Evolutionary conservation across 2,113 vertebrate genomes (phyloP).

Genomic region (Colistium nudipinnis): DNA sequence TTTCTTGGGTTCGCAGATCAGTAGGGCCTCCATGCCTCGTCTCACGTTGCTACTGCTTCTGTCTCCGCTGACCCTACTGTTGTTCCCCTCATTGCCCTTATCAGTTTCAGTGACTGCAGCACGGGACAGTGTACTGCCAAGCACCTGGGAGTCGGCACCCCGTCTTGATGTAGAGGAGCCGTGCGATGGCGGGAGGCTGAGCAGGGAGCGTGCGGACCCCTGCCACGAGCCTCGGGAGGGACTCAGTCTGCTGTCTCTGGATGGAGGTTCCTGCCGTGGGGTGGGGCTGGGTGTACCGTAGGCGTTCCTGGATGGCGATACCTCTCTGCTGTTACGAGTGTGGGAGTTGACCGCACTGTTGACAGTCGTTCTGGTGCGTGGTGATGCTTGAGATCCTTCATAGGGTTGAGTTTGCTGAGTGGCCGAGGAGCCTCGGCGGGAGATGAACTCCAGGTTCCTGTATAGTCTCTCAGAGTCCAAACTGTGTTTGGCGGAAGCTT

Average conservation of each 20-base stretch:
- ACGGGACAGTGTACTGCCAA: slow-evolving; percentile 31
- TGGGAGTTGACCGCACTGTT: slow-evolving; percentile 49
- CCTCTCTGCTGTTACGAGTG: slow-evolving; percentile 69
- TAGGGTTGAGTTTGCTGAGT: slow-evolving; percentile 50
- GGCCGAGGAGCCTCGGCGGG: slow-evolving; percentile 61
- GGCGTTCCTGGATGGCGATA: slow-evolving; percentile 66
- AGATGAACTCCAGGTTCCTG: slow-evolving; percentile 79
- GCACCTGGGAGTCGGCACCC: slow-evolving; percentile 31
- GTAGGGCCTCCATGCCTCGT: slow-evolving; percentile 69
- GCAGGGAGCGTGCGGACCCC: slow-evolving; percentile 66
- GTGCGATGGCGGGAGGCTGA: slow-evolving; percentile 56
- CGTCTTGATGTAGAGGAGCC: slow-evolving; percentile 58
- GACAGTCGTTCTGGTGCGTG: slow-evolving; percentile 41
- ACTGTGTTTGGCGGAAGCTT: slow-evolving; percentile 74
- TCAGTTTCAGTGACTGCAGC: slow-evolving; percentile 48
- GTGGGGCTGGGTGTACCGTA: slow-evolving; percentile 47
- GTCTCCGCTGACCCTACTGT: slow-evolving; percentile 41
- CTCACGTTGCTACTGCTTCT: slow-evolving; percentile 74
- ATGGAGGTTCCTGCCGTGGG: slow-evolving; percentile 50
- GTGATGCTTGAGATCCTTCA: slow-evolving; percentile 45
- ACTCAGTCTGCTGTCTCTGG: slow-evolving; percentile 62
- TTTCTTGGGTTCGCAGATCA: slow-evolving; percentile 74
- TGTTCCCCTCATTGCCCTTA: slow-evolving; percentile 10
- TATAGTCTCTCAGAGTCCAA: slow-evolving; percentile 81
- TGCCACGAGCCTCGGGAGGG: slow-evolving; percentile 70